Evolutionary conservation across 2,888 invertebrate genomes (phyloP), one percentile per base, ranked within the genome.

Genomic region (Platycnemis pennipes): DNA sequence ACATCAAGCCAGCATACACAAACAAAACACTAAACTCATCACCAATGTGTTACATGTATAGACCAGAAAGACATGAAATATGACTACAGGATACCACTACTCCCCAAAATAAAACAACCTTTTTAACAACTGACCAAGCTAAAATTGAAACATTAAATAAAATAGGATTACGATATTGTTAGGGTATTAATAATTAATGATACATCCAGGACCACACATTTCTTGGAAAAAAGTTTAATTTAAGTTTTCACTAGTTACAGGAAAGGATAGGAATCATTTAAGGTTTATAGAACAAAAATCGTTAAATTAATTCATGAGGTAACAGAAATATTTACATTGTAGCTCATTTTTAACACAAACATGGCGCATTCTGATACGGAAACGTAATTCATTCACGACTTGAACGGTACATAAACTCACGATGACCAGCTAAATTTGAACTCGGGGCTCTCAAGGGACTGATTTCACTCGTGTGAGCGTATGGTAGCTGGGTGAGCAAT

Each of bases 1-100:
- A 37, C 26, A 91, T 42, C 56, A 91, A 91, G 91, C 91, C 31
- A 63, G 63, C 56, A 91, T 63, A 44, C 77, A 37, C 26, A 77
- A 77, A 77, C 2, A 45, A n/a, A 22, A 91, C 16, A 44, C 63
- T 45, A 42, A 91, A 31, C 13, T 77, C 91, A 91, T 69, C 89
- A 56, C 56, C 89, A 89, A 42, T 42, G 26, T 31, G 44, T 63
- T 56, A 91, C 37, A 77, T 77, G 16, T 16, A 63, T 63, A 37
- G 77, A 37, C 77, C 77, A 77, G 13, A 37, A 77, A 77, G 77
- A 37, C 77, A 37, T 77, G 77, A 77, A 77, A 37, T 77, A 37
- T 26, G 37, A 31, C 77, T 77, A 77, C 31, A 37, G 77, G 77
- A 13, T 37, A 77, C 77, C 37, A 77, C 77, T 77, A 77, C 77